Base-by-base conservation (phyloP, 2,888 invertebrate species). In the Pterostichus madidus region DNA sequence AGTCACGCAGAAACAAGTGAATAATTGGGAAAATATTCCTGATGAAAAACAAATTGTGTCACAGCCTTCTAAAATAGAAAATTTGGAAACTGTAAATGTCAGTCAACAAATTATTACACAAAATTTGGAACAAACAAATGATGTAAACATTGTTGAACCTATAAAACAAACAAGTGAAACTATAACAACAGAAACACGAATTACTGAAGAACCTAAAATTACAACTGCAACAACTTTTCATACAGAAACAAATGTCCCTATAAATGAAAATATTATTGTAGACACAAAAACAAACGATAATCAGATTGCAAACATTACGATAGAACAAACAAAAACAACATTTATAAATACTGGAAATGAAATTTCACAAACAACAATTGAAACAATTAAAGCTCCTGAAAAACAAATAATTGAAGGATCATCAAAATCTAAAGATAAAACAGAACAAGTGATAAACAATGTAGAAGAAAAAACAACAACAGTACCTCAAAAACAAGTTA, bases 191-290 rank as follows among this genome's bases (percentile, higher is more conserved):
- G 39, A 31, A 31, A 13, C 31, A 31, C 31, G 10, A 68, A 68
- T 35, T 68, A 24, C 24, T 2, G 11, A 32, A 31, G 68, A 35
- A 35, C 35, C 68, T 35, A 68, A 39, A 68, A 35, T 15, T 32
- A 13, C 39, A 39, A 39, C 39, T 39, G 6, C 61, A 13, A 32
- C 31, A 61, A 32, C 11, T 5, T 8, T 61, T 11, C 11, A 15
- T 2, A 61, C 61, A 10, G 32, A 61, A 92, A 92, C 84, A 24
- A 24, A 24, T 44, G 44, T 4, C 1, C 44, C 44, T 44, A 24
- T 15, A 24, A 64, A 44, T 49, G 64, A 46, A 31, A 39, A 46
- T 75, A 13, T 75, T 8, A 44, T 8, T 39, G n/a, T 75, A 46
- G 49, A 75, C 39, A 39, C n/a, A 44, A 56, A n/a, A 53, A 75